Conservation (phyloP, 2,113 vertebrate species). For the Suricata suricatta region DNA sequence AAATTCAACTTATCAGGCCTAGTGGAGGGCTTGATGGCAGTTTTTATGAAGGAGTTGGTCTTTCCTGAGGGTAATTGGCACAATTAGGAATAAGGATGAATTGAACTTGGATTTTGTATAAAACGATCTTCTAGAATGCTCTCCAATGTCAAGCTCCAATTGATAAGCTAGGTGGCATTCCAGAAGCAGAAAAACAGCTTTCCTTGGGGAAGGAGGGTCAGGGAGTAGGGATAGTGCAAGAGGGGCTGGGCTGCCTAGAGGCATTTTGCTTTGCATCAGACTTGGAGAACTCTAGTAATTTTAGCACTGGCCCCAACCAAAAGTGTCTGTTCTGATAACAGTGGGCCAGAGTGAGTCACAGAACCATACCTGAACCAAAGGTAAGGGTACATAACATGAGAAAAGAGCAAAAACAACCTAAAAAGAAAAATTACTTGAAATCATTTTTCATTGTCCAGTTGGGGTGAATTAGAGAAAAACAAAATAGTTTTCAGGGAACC, state of each 20-base stretch:
- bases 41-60: not conserved
- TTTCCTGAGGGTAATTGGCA: not conserved
- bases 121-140: not conserved
- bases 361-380: not conserved
- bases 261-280: not conserved
- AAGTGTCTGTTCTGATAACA: not conserved
- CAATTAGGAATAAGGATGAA: not conserved
- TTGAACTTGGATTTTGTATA: not conserved
- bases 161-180: not conserved
- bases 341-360: not conserved
- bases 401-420: not conserved
- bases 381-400: not conserved
- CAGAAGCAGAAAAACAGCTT: not conserved
- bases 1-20: not conserved
- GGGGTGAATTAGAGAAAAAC: slow-evolving; percentile 31
- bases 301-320: not conserved
- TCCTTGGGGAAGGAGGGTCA: not conserved
- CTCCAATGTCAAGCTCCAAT: not conserved
- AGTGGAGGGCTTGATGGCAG: not conserved
- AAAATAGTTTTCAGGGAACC: slow-evolving; percentile 1
- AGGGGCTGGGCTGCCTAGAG: not conserved
- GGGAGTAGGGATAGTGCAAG: not conserved
- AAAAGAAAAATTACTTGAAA: slow-evolving; percentile 13
- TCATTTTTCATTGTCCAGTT: not conserved
- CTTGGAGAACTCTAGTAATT: not conserved